Conservation (phyloP, 2,888 invertebrate species). For the Holacanthella duospinosa region DNA sequence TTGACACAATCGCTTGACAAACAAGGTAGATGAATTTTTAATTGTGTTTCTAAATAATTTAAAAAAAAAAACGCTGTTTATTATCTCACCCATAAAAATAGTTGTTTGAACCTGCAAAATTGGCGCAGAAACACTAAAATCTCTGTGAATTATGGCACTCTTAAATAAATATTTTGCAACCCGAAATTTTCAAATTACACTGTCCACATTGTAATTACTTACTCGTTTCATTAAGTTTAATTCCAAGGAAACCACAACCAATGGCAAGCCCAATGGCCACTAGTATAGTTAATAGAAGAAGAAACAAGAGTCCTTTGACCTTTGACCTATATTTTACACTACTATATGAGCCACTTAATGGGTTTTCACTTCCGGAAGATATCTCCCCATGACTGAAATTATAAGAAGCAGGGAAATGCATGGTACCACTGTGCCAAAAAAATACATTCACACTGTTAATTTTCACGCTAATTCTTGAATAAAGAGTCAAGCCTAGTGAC, state of each 20-base stretch:
- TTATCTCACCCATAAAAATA: no score
- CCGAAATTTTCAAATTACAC: neutral
- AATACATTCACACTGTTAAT: neutral
- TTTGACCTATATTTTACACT: neutral
- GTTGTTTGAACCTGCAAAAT: no score
- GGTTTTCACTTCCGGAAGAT: neutral
- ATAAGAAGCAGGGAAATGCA: neutral
- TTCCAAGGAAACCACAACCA: neutral
- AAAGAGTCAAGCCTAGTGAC: no score
- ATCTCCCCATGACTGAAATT: neutral
- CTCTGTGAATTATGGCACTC: no score
- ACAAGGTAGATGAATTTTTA: neutral
- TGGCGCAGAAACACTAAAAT: no score
- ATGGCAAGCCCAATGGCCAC: neutral
- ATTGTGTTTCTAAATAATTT: neutral
- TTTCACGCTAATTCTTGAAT: no score
- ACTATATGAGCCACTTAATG: neutral
- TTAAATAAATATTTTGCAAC: neutral
- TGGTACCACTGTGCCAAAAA: neutral
- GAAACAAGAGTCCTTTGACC: neutral
- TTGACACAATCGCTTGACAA: slow-evolving; percentile 19
- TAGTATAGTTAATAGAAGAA: neutral
- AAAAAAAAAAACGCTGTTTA: neutral
- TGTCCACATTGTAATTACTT: neutral
- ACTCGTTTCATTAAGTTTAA: neutral